Evolutionary conservation across 2,113 vertebrate genomes (phyloP), one percentile per base, ranked within the genome.

Genomic region (Thoracochromis brauschi): DNA sequence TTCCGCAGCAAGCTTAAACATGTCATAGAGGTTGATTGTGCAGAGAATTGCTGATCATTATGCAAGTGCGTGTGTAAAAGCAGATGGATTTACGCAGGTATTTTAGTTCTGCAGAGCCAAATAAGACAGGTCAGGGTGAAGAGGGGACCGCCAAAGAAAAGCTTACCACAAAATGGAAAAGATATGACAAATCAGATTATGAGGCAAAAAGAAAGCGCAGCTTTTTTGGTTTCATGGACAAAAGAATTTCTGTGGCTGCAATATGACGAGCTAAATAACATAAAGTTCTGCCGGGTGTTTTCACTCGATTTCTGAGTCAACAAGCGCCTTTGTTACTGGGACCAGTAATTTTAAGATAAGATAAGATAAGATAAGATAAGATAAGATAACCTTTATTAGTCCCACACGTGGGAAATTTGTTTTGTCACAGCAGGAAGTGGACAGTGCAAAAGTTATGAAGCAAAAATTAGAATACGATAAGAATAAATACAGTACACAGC

Each of bases 141-240:
- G 53, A 55, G 0, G 21, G 0, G 11, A 24, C 21, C 24, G 21
- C 53, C 53, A 13, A 55, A 55, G 51, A 54, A 21, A 54, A 54
- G 51, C 5, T 0, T 0, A 53, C 0, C 51, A 12, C 51, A 21
- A 54, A 54, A 54, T 1, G 9, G 9, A 54, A 7, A 54, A 21
- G 10, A 0, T 21, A 12, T 21, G 51, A 54, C n/a, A 54, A 54
- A 54, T 54, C 51, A 54, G 51, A 54, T n/a, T 6, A 21, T 54
- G 5, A 21, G n/a, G 51, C 51, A 54, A 54, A 54, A 54, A 21
- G 9, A 54, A 54, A 54, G 1, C 0, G 1, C 51, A 54, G 51
- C 51, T 54, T 54, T 54, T 21, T 54, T 54, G n/a, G 51, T 53
- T 53, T 53, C 9, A 53, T 53, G 51, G 51, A 21, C n/a, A 53